Evolutionary conservation across 1,140 invertebrate genomes (phyloP).

Genomic region (Scaptomyza hsui): DNA sequence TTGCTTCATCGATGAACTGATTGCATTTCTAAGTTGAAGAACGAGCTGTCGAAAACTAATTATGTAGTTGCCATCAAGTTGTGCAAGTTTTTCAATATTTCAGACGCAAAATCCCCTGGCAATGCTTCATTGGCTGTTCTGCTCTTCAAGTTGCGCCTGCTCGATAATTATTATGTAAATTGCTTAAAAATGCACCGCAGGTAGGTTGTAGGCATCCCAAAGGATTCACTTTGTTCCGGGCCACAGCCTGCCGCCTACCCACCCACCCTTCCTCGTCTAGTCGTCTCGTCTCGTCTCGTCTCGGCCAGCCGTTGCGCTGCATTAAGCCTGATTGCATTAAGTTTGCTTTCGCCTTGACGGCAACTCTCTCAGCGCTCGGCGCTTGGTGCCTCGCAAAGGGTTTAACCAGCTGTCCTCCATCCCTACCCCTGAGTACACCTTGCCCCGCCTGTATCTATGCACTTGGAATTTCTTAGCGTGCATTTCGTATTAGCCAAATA

Average conservation of each 20-base stretch:
- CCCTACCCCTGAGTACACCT: conserved; percentile 8
- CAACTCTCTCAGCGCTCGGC: too few relatives aligned
- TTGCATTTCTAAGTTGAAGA: neutral
- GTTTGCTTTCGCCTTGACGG: conserved; percentile 68
- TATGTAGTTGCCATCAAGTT: conserved; percentile 48
- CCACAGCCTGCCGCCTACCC: too few relatives aligned
- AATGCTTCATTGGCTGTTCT: conserved; percentile 4
- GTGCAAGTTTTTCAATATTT: conserved; percentile 75
- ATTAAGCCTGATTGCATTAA: conserved; percentile 81
- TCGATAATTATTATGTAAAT: conserved; percentile 82
- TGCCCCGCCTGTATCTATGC: conserved; percentile 70
- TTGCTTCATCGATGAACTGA: conserved; percentile 12
- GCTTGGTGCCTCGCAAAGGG: neutral
- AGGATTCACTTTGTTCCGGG: conserved; percentile 67
- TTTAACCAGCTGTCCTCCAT: neutral
- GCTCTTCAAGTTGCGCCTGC: conserved; percentile 37
- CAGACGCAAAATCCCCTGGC: conserved; percentile 23
- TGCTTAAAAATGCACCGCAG: conserved; percentile 80
- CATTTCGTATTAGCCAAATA: conserved; percentile 80
- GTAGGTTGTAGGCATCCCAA: conserved; percentile 60
- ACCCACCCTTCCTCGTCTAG: neutral
- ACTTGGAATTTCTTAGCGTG: conserved; percentile 75
- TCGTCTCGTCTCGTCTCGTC: conserved; percentile 60
- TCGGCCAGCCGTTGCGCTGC: conserved; percentile 68
- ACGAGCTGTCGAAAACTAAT: conserved; percentile 39